Conservation (phyloP, 1,140 invertebrate species). For the Bombus superbus region DNA sequence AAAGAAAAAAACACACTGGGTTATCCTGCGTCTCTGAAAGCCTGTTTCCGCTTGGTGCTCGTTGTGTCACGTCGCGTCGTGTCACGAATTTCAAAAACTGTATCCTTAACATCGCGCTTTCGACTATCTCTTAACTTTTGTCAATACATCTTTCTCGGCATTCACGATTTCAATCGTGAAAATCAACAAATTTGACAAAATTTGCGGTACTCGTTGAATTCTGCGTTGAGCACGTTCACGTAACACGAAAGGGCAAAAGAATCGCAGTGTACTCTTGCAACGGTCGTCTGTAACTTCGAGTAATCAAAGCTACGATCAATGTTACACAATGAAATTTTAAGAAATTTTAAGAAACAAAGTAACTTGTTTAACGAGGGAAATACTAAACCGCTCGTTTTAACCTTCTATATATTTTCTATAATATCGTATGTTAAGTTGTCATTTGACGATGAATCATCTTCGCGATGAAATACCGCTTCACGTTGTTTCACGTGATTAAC, state of each 20-base stretch:
- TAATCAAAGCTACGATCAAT: too few relatives aligned
- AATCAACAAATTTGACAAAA: neutral
- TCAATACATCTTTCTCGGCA: neutral
- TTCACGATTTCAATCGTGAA: too few relatives aligned
- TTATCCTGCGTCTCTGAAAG: neutral
- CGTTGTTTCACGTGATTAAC: neutral
- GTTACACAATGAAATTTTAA: neutral
- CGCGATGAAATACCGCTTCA: neutral
- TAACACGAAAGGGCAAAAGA: neutral
- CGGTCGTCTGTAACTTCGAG: neutral
- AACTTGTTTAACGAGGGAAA: neutral
- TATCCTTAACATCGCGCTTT: neutral
- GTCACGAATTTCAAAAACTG: constrained; percentile 29
- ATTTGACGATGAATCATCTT: too few relatives aligned
- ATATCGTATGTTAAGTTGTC: neutral
- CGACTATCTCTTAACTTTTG: neutral
- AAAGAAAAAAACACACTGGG: neutral
- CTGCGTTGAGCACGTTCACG: neutral
- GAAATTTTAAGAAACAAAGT: neutral
- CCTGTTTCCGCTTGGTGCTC: constrained; percentile 17
- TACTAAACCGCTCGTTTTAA: neutral
- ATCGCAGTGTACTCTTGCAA: neutral
- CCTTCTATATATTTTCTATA: too few relatives aligned
- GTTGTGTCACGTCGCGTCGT: constrained; percentile 8
- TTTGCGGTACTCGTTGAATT: neutral